Conservation (phyloP, 2,797 vertebrate genomes). For the Serranus cabrilla region DNA sequence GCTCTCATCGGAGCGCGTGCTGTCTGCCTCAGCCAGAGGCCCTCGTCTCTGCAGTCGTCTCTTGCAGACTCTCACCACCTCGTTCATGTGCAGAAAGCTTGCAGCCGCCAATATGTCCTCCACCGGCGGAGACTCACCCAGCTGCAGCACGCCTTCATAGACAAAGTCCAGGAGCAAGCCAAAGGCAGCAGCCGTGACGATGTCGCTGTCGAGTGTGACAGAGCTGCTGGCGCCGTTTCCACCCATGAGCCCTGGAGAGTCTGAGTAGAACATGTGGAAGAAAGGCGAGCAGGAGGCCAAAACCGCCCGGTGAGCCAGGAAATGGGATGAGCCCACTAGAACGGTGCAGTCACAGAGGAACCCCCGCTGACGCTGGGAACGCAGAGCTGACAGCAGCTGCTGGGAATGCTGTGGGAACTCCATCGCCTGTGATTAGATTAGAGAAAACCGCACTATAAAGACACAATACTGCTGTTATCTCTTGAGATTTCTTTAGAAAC, state of each 20-base stretch:
- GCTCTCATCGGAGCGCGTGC: conserved; percentile 91
- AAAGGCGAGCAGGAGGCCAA: conserved; percentile 95
- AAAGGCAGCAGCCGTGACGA: conserved; percentile 93
- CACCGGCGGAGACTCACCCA: conserved; percentile 88
- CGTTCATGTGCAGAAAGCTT: conserved; percentile 98
- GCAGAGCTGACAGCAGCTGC: conserved; percentile 91
- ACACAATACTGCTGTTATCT: neutral
- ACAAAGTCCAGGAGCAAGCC: conserved; percentile 94
- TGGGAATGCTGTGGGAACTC: conserved; percentile 96
- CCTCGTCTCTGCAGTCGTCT: conserved; percentile 91
- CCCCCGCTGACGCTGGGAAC: conserved; percentile 92
- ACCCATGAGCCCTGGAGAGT: conserved; percentile 83
- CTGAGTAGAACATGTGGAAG: conserved; percentile 97
- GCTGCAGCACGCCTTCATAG: conserved; percentile 92
- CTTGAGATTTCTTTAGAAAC: neutral
- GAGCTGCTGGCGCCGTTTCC: conserved; percentile 75
- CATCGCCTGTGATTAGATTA: conserved; percentile 81
- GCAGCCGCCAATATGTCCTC: conserved; percentile 95
- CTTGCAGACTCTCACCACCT: conserved; percentile 96
- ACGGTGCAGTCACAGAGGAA: conserved; percentile 97
- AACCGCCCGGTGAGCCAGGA: conserved; percentile 93
- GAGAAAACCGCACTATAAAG: neutral
- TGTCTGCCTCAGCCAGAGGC: conserved; percentile 92
- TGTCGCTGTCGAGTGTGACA: conserved; percentile 93
- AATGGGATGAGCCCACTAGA: conserved; percentile 90